phyloP scores from a whole-genome alignment of 2,797 vertebrate species.

The Siniperca obscura region DNA sequence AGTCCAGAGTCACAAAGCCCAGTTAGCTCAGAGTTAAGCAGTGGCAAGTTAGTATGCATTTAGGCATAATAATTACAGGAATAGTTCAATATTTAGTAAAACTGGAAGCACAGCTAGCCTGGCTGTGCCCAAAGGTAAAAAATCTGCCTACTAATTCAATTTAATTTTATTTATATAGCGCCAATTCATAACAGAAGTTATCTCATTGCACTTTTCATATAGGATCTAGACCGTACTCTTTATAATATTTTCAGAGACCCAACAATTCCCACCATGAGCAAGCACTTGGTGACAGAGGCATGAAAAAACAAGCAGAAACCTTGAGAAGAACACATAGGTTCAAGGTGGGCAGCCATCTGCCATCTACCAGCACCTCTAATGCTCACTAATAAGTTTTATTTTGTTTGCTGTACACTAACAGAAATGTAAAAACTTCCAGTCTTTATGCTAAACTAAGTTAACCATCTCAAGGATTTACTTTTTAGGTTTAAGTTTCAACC shows the following conservation, averaged over 20 bases:
- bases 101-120: neutral
- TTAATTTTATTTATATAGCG: too few species aligned
- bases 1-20: neutral
- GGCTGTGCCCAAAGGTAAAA: neutral
- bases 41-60: neutral
- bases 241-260: too few species aligned
- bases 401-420: neutral
- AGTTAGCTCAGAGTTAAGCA: neutral
- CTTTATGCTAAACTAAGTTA: neutral
- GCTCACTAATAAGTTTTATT: neutral
- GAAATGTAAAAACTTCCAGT: slow-evolving; percentile 1
- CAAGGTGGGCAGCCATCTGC: neutral
- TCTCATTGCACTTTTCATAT: too few species aligned
- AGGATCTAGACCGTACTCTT: too few species aligned
- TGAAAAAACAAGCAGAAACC: too few species aligned
- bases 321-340: too few species aligned
- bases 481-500: too few species aligned
- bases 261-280: too few species aligned
- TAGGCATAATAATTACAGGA: neutral
- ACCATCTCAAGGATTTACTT: too few species aligned
- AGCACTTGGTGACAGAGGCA: too few species aligned
- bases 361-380: neutral
- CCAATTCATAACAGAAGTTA: too few species aligned
- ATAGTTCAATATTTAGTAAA: neutral
- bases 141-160: too few species aligned